Evolutionary conservation across 2,113 vertebrate species (phyloP).

Genomic region (Zonotrichia leucophrys): DNA sequence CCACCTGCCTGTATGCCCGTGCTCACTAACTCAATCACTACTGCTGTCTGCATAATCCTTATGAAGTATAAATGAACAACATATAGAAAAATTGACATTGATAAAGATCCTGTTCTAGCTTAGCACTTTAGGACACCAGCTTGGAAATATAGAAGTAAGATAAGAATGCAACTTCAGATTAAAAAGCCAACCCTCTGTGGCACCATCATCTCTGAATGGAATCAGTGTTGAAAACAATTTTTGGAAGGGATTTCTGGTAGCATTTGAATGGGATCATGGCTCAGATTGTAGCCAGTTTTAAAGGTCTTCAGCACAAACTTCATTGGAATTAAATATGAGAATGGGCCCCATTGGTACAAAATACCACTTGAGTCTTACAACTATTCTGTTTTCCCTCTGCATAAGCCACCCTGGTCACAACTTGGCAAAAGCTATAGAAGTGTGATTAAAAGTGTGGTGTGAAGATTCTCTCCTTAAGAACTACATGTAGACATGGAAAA

Average conservation of each 20-base stretch:
- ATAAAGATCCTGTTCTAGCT: background rate
- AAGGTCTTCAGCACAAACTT: background rate
- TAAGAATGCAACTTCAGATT: background rate
- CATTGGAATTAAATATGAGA: background rate
- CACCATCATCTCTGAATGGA: background rate
- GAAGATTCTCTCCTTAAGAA: background rate
- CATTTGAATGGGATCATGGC: background rate
- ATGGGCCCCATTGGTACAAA: background rate
- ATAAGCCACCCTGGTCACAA: background rate
- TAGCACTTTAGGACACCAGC: background rate
- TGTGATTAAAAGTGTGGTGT: background rate
- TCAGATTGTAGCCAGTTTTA: background rate
- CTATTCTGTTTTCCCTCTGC: background rate
- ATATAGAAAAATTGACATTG: background rate
- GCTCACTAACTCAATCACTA: background rate
- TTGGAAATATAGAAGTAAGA: background rate
- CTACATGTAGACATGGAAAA: background rate
- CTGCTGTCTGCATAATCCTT: background rate
- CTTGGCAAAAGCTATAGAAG: background rate
- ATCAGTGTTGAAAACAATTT: background rate
- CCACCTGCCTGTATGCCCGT: background rate
- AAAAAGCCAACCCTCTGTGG: background rate
- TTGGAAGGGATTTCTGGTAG: background rate
- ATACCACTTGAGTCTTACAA: background rate
- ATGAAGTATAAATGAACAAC: background rate